A percentile compares a stretch with the other conserved stretches of the same genome.
Conservation (phyloP, 2,113 vertebrate species). For the Bos taurus region ARS-UCD2.0 NC_037342.1:41446501-41447000, state of each 20-base stretch:
- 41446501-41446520: not conserved
- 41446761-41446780: constrained; percentile 55
- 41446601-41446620: not conserved
- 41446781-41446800: constrained; percentile 29
- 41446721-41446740: not conserved
- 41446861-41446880: constrained; percentile 47
- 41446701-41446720: constrained; percentile 2
- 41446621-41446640: not conserved
- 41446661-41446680: not conserved
- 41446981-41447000: not conserved
- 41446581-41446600: not conserved
- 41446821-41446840: constrained; percentile 13
- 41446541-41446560: not conserved
- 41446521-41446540: not conserved
- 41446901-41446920: not conserved
- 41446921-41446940: not conserved
- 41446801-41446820: constrained; percentile 14
- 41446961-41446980: not conserved
- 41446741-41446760: not conserved
- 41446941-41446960: not conserved
- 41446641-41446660: not conserved
- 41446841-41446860: constrained; percentile 56
- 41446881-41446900: constrained; percentile 43
- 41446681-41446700: not conserved
- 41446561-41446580: not conserved